Evolutionary conservation across 2,797 vertebrate species (phyloP), one percentile per base, ranked within the genome.

Genomic region (Poeciliopsis presidionis): DNA sequence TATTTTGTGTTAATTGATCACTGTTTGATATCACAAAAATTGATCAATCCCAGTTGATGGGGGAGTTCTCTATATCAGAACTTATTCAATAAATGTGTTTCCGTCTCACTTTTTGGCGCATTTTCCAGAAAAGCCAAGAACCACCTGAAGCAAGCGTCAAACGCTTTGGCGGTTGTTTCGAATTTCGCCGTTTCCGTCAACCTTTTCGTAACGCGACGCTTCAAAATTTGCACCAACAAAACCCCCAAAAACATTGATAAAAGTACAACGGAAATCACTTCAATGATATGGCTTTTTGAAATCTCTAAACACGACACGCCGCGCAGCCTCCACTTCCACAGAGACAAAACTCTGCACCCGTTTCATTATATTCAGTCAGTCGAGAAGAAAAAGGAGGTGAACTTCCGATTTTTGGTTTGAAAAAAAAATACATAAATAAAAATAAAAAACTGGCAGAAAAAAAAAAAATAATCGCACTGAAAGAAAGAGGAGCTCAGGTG

Each of bases 401-500:
- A 22, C 69, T 20, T 61, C 6, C 5, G 45, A 28, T 18, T 51
- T 77, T 77, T 53, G 53, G 22, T 63, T 73, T n/a, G 8, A 8
- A 49, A 20, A n/a, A 1, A 28, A 3, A 53, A 53, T n/a, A n/a
- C n/a, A n/a, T n/a, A n/a, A n/a, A 43, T 43, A 33, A 33, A 70
- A 77, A 12, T 13, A n/a, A 36, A 72, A n/a, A 72, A 33, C 46
- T 77, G 5, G 33, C 46, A 57, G 63, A 33, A 47, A 76, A 41
- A 79, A 33, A 33, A 30, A 51, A 36, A 28, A 71, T 65, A 73
- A 76, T 59, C 11, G 12, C 53, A 70, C 63, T 81, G 69, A 88
- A 79, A 72, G 79, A 76, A 9, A 72, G 79, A 78, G 7, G 82
- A 80, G 59, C 76, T 59, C 47, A 4, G 83, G 76, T 39, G 71